Percentiles rank a stretch among this genome's conserved stretches.
phyloP scores from a whole-genome alignment of 2,113 vertebrate species.

The Microcebus jonahi region DNA sequence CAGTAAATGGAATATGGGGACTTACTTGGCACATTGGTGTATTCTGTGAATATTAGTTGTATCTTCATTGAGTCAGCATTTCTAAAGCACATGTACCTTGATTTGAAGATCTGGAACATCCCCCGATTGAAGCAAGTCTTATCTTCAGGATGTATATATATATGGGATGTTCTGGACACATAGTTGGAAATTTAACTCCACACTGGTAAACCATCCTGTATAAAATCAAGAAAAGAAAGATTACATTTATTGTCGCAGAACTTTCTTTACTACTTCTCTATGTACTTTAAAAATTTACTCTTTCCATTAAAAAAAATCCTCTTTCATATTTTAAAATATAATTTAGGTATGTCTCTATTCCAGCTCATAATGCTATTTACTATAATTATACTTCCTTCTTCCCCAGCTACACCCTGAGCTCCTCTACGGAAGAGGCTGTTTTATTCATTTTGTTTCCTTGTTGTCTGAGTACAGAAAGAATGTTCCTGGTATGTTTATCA shows the following conservation, averaged over 20 bases:
- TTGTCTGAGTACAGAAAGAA: neutral
- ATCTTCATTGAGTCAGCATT: neutral
- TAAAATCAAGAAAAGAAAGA: neutral
- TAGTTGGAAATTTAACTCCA: neutral
- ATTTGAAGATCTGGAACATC: neutral
- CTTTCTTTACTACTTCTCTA: neutral
- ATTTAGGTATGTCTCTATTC: neutral
- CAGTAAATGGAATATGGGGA: neutral
- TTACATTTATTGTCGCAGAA: neutral
- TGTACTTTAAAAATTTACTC: neutral
- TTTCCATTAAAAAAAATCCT: neutral
- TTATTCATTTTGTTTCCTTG: neutral
- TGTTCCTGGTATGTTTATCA: neutral
- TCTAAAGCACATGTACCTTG: neutral
- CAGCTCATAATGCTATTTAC: rapidly evolving
- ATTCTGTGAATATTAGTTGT: neutral
- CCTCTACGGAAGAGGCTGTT: neutral
- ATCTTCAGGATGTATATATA: neutral
- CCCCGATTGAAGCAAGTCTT: neutral
- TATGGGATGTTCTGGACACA: neutral
- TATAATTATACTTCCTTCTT: neutral
- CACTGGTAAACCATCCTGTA: neutral
- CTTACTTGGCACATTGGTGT: neutral
- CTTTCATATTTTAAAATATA: neutral
- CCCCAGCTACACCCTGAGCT: neutral